These are phyloP conservation scores for Mohoua ochrocephala DNA, from an alignment of 2,113 vertebrate genomes.

Conservation along the genomic window DNA sequence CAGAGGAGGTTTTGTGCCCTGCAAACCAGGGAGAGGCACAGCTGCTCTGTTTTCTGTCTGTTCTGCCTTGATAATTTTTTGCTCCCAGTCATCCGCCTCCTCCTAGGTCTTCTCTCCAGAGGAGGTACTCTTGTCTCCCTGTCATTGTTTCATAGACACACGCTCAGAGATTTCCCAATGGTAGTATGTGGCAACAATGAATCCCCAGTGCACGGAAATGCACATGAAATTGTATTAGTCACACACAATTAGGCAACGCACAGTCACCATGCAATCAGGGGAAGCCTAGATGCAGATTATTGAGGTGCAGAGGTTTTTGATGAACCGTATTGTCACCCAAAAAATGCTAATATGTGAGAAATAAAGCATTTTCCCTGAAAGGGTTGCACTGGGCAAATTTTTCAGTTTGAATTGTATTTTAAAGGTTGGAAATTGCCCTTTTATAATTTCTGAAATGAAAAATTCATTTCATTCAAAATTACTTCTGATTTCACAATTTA, in stretches of 20 bases:
- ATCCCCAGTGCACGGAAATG: constrained; percentile 58
- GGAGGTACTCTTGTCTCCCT: constrained; percentile 42
- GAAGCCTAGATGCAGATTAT: constrained; percentile 11
- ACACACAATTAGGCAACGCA: constrained; percentile 56
- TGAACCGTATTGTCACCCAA: constrained; percentile 4
- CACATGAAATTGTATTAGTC: constrained; percentile 66
- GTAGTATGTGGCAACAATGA: constrained; percentile 61
- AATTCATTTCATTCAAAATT: constrained; percentile 27
- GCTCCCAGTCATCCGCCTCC: constrained; percentile 9
- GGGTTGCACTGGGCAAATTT: not conserved
- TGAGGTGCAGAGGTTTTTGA: constrained; percentile 42
- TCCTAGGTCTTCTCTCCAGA: constrained; percentile 31
- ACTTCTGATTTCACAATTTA: constrained; percentile 54
- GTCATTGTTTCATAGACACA: constrained; percentile 55
- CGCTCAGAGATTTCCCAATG: constrained; percentile 53
- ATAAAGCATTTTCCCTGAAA: not conserved
- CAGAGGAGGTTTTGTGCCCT: not conserved
- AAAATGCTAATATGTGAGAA: not conserved
- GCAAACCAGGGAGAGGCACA: not conserved
- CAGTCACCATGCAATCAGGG: constrained; percentile 38
- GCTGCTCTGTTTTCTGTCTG: not conserved
- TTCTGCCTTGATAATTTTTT: constrained; percentile 2
- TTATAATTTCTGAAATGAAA: not conserved
- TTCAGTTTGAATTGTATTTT: constrained; percentile 11
- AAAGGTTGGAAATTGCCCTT: not conserved